Percentiles rank a stretch among this genome's conserved stretches.
Conservation (phyloP, 2,888 invertebrate species). For the Dioctria rufipes region DNA sequence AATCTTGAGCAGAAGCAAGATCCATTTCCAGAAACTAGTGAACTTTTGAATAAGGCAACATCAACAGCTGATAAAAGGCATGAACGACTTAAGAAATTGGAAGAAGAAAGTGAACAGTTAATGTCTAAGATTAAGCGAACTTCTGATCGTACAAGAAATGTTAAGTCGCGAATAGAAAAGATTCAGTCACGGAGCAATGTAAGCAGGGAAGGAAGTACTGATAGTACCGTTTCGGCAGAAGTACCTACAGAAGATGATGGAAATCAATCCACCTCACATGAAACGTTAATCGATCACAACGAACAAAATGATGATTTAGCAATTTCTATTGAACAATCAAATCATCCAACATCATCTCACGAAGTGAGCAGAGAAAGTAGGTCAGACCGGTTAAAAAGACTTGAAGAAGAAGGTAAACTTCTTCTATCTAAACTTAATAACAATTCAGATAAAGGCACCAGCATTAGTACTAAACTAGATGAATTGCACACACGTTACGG, state of each 20-base stretch:
- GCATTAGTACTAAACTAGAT: conserved; percentile 64
- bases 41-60: conserved; percentile 27
- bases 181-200: conserved; percentile 63
- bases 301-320: background rate
- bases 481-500: conserved; percentile 66
- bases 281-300: background rate
- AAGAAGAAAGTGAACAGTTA: conserved; percentile 86
- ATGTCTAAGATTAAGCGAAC: conserved; percentile 84
- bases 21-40: background rate
- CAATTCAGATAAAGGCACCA: conserved; percentile 65
- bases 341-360: conserved; percentile 61
- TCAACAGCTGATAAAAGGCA: conserved; percentile 65
- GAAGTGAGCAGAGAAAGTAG: conserved; percentile 66
- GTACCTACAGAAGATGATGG: conserved; percentile 58
- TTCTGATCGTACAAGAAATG: conserved; percentile 72
- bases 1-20: conserved; percentile 62
- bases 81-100: conserved; percentile 74
- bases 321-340: background rate
- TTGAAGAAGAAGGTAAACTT: conserved; percentile 86
- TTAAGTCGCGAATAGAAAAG: conserved; percentile 66
- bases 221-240: conserved; percentile 65
- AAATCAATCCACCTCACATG: no score
- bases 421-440: conserved; percentile 72
- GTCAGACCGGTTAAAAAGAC: conserved; percentile 69
- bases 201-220: conserved; percentile 68